Base-by-base conservation (phyloP, 2,888 invertebrate species). In the Ptilodon capucinus region DNA sequence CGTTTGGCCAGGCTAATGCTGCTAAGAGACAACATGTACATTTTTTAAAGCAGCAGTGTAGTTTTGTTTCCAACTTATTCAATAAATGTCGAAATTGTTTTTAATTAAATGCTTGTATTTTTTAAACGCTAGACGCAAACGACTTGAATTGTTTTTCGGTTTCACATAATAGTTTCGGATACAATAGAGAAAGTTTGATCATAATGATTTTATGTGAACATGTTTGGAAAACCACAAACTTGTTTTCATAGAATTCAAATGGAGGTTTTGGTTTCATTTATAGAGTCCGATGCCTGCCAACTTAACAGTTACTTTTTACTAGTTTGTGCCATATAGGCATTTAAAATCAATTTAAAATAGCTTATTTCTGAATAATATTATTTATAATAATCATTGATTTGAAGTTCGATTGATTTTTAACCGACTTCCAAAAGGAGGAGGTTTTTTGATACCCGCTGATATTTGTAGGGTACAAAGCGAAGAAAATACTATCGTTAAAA, bases 231-330 rank as follows among this genome's bases (percentile, higher is more conserved):
- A 54, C 74, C 76, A 72, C 79, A 75, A 79, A 85, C 81, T 88
- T 86, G 82, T 89, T 87, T 86, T 84, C 84, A 86, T 83, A 75
- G 79, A 86, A 86, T 84, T 81, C 77, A 81, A 84, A 86, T 86
- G 57, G 74, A 75, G 74, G 78, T 81, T 86, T 86, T 81, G 79
- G 78, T 80, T 83, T 77, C 75, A 80, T 86, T 84, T 85, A 87
- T 85, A 77, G 81, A 86, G 76, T 80, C 74, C 74, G 57, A 62
- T 60, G 61, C 54, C 67, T 89, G 87, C 88, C 88, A 88, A 82
- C 73, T 67, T 74, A 32, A 32, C 14, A 7, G 8, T 30, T n/a
- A 13, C 9, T 23, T 23, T 9, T 0, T 23, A 23, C 9, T 6
- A 23, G 23, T 23, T 23, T 23, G 9, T 7, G 9, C 9, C 23